phyloP scores from a whole-genome alignment of 1,140 invertebrate genomes.

The Aphelinus certus region DNA sequence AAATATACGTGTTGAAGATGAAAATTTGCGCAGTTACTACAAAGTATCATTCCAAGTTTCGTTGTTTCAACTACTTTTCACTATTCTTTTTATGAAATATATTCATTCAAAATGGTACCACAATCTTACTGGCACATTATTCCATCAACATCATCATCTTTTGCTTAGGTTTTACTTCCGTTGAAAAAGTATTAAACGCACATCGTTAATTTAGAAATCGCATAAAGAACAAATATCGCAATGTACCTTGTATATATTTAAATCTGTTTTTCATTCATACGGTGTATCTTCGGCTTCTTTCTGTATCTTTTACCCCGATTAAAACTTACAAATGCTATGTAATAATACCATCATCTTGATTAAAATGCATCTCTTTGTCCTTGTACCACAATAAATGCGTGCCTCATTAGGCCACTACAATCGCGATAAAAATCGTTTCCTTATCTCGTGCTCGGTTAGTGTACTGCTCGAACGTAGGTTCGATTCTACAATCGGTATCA shows the following conservation, averaged over 20 bases:
- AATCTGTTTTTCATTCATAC: conserved; percentile 26
- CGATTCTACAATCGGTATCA: conserved; percentile 14
- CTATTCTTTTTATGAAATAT: conserved; percentile 22
- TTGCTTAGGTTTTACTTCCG: conserved; percentile 22
- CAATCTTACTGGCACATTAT: conserved; percentile 32
- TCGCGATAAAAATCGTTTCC: neutral
- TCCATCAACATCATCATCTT: conserved; percentile 31
- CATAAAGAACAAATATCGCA: conserved; percentile 51
- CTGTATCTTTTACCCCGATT: neutral
- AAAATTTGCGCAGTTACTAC: conserved; percentile 16
- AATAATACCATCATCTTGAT: too few species aligned
- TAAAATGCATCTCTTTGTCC: neutral
- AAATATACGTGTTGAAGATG: conserved; percentile 22
- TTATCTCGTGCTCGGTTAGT: conserved; percentile 14
- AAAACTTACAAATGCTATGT: too few species aligned
- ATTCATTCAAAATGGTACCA: conserved; percentile 33
- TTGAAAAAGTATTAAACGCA: conserved; percentile 60
- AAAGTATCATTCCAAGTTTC: conserved; percentile 35
- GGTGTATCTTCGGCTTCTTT: conserved; percentile 3
- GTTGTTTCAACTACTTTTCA: conserved; percentile 36
- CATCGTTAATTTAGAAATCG: conserved; percentile 51
- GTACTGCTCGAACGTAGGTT: conserved; percentile 6
- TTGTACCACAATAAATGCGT: conserved; percentile 8
- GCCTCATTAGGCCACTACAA: conserved; percentile 28
- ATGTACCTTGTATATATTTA: conserved; percentile 28